These are phyloP conservation scores for Cyprinodon brontotheroides DNA, from an alignment of 2,113 vertebrate species.

Conservation along the genomic window DNA sequence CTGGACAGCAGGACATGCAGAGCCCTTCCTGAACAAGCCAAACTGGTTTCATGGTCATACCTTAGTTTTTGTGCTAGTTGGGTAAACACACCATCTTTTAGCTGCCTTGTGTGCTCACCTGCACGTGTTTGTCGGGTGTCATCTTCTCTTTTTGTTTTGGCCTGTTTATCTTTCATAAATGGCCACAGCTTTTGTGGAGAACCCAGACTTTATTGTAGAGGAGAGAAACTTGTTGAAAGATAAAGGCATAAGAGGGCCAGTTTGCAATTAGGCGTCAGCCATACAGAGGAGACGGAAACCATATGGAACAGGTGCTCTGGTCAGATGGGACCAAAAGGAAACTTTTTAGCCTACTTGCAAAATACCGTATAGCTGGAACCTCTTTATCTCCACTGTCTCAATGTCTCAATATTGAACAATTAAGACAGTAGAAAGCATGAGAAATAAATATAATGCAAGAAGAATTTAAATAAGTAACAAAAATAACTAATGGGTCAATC, in stretches of 20 bases:
- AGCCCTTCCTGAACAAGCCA: conserved; percentile 44
- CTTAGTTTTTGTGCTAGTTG: conserved; percentile 12
- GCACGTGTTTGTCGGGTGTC: conserved; percentile 55
- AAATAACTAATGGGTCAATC: no score
- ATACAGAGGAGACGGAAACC: conserved; percentile 33
- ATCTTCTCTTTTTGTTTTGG: conserved; percentile 38
- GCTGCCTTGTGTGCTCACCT: conserved; percentile 72
- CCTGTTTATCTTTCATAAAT: conserved; percentile 63
- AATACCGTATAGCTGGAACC: background rate
- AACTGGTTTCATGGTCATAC: conserved; percentile 48
- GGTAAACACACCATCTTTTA: conserved; percentile 40
- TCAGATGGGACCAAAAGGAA: background rate
- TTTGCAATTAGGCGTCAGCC: conserved; percentile 22
- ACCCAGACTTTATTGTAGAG: background rate
- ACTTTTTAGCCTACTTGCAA: background rate
- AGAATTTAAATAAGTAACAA: no score
- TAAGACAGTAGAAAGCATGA: background rate
- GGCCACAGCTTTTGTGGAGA: conserved; percentile 23
- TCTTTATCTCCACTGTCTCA: background rate
- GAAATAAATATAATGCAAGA: background rate
- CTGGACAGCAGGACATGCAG: conserved; percentile 8
- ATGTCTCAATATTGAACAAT: background rate
- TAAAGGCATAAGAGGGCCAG: background rate
- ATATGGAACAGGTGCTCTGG: background rate
- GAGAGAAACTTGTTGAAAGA: background rate